Evolutionary conservation across 2,113 vertebrate genomes (phyloP).

Genomic region (Callopanchax toddi): DNA sequence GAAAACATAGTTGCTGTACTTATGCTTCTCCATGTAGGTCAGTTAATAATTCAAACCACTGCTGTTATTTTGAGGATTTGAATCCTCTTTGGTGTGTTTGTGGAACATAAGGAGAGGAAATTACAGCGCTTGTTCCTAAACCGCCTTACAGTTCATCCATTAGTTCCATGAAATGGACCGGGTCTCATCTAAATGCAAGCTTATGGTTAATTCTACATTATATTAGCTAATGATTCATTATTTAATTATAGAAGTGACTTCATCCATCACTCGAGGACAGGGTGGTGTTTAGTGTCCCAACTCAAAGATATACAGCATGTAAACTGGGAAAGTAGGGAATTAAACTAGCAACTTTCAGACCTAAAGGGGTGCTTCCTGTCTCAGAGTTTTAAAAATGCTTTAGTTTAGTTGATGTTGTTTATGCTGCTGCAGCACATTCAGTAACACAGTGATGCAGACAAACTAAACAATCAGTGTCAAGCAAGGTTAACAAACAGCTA

Average conservation of each 20-base stretch:
- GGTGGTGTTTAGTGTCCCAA: neutral
- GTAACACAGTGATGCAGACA: too few species aligned
- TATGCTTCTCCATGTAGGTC: constrained; percentile 41
- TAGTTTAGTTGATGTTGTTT: too few species aligned
- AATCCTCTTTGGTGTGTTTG: constrained; percentile 39
- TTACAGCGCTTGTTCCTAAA: constrained; percentile 54
- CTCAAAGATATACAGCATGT: neutral
- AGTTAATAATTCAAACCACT: constrained; percentile 65
- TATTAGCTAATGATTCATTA: neutral
- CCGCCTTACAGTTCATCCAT: constrained; percentile 50
- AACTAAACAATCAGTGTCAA: too few species aligned
- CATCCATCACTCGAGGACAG: neutral
- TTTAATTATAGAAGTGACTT: neutral
- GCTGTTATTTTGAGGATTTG: constrained; percentile 45
- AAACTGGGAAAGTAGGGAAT: neutral
- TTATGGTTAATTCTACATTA: constrained; percentile 12
- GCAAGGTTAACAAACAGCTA: too few species aligned
- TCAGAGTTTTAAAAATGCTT: too few species aligned
- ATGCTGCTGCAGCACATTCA: too few species aligned
- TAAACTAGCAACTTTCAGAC: neutral
- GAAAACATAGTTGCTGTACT: constrained; percentile 10
- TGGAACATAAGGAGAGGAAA: constrained; percentile 29
- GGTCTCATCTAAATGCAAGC: constrained; percentile 29
- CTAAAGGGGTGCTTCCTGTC: neutral
- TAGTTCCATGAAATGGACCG: constrained; percentile 47